Conservation (phyloP, 2,888 invertebrate species). For the Drosophila austrosaltans region DNA sequence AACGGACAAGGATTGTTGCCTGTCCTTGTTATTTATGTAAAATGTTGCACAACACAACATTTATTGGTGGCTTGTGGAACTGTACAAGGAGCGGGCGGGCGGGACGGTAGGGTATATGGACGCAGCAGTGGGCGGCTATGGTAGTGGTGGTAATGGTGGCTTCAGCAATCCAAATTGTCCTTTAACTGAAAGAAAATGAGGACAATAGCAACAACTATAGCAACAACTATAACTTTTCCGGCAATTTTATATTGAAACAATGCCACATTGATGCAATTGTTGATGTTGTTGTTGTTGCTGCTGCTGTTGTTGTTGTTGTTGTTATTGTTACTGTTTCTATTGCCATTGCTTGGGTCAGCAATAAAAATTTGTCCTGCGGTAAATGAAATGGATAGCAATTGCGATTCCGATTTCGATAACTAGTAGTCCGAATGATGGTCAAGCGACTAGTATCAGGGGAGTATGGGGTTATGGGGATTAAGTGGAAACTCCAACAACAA, state of each 20-base stretch:
- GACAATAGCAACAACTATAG: constrained; percentile 60
- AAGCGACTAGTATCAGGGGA: constrained; percentile 17
- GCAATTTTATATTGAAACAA: constrained; percentile 74
- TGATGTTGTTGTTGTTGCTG: constrained; percentile 17
- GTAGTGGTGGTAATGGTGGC: constrained; percentile 4
- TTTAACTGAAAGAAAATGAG: constrained; percentile 74
- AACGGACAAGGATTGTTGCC: constrained; percentile 34
- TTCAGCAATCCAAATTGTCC: constrained; percentile 56
- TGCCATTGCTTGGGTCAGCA: constrained; percentile 60
- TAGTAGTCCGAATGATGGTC: constrained; percentile 41
- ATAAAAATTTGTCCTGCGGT: constrained; percentile 76
- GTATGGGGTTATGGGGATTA: neutral
- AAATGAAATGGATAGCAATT: constrained; percentile 76
- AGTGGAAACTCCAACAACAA: constrained; percentile 16
- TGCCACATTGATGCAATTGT: constrained; percentile 47
- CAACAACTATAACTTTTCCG: constrained; percentile 60
- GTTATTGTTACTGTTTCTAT: constrained; percentile 25
- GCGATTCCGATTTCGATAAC: constrained; percentile 74
- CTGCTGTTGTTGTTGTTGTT: constrained; percentile 20
- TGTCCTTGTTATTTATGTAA: constrained; percentile 58
- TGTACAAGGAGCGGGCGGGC: neutral
- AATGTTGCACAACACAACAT: constrained; percentile 62
- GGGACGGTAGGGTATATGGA: neutral
- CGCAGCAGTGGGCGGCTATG: neutral
- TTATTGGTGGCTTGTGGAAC: constrained; percentile 25